These are phyloP conservation scores for Hylia prasina DNA, from an alignment of 2,113 vertebrate species.

Conservation along the genomic window DNA sequence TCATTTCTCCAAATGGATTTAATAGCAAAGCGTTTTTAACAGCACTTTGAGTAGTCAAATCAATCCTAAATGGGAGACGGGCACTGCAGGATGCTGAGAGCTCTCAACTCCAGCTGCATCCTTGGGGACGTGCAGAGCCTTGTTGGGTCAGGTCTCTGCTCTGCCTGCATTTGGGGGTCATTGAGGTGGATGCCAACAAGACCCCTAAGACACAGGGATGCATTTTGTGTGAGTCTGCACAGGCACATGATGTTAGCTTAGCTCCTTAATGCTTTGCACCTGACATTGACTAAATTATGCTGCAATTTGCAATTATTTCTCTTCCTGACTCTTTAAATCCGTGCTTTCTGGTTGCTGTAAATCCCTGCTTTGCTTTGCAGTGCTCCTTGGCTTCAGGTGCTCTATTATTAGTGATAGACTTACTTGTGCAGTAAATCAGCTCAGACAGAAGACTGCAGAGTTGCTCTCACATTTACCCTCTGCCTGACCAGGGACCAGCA, in stretches of 20 bases:
- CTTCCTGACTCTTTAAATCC: not conserved
- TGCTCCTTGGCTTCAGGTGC: not conserved
- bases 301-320: conserved; percentile 23
- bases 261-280: not conserved
- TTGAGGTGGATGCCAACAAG: not conserved
- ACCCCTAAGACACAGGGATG: not conserved
- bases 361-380: conserved; percentile 13
- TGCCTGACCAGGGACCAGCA: not conserved
- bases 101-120: not conserved
- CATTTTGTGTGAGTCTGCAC: not conserved
- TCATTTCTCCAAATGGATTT: not conserved
- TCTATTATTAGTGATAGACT: conserved; percentile 33
- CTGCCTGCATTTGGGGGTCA: not conserved
- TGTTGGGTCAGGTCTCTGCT: not conserved
- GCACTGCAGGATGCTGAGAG: not conserved
- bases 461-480: not conserved
- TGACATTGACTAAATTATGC: conserved; percentile 12
- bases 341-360: not conserved
- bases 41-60: not conserved
- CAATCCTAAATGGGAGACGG: not conserved
- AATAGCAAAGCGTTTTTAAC: not conserved
- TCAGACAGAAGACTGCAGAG: not conserved
- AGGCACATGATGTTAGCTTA: not conserved
- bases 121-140: not conserved
- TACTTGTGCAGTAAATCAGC: conserved; percentile 5